Base-by-base conservation (phyloP, 2,113 vertebrate species). In the Burhinus oedicnemus region DNA sequence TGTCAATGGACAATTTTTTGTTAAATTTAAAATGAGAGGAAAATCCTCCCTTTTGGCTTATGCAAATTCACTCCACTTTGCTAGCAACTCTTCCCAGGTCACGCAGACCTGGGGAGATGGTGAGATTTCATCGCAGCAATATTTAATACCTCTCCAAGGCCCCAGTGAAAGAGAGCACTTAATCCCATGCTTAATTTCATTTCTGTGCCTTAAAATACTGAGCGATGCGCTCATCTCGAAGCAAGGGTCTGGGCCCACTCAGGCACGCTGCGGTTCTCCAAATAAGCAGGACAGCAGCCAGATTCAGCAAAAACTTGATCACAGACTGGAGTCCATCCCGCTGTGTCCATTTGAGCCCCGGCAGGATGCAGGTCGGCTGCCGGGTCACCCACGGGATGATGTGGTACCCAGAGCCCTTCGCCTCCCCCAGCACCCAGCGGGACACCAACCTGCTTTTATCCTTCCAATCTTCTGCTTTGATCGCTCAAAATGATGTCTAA, bases 401-500 rank as follows among this genome's bases (percentile, higher is more conserved):
- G 5, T 2, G 75, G 22, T 66, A 58, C 66, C 80, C 91, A 42
- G 51, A 52, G 45, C 76, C 25, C 64, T 62, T n/a, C 1, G 1
- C 42, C 34, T n/a, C 42, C 29, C 36, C 20, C 40, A 15, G 60
- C 29, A 34, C 34, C 64, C 17, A 0, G 3, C 2, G 8, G 36
- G 57, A 34, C 47, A 15, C 30, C 1, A 0, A 26, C 23, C 52
- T 21, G 16, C 74, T 91, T 74, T 58, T 27, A 17, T 25, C 82
- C 64, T 61, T 21, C 51, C 25, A 2, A 3, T 11, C n/a, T 60
- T 27, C 79, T 12, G 10, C 45, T 60, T 29, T 8, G 8, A 27
- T 42, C 62, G 0, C 40, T 49, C 58, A 0, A 0, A 54, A 6
- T 0, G 8, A 3, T 1, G 1, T 7, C 36, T 20, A 5, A 68